Evolutionary conservation across 2,797 vertebrate species (phyloP).

Genomic region (Malurus splendens): DNA sequence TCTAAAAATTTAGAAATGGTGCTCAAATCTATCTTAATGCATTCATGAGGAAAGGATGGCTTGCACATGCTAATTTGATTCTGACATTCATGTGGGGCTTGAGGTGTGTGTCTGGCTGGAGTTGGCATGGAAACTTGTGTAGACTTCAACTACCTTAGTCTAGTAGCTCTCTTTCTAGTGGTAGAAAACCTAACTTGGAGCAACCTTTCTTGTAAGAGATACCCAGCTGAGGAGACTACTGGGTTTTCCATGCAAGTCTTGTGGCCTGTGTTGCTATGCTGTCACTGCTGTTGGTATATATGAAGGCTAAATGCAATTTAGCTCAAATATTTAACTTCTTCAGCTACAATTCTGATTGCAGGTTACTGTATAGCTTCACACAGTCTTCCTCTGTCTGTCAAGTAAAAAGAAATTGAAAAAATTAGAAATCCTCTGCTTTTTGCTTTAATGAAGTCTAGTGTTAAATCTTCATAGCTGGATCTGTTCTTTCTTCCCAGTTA

Average conservation of each 20-base stretch:
- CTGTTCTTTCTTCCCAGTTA: not conserved
- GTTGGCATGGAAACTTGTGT: not conserved
- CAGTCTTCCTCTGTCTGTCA: not conserved
- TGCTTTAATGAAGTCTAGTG: not conserved
- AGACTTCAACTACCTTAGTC: not conserved
- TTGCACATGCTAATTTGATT: not conserved
- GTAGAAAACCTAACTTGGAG: not conserved
- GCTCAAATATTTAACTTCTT: not conserved
- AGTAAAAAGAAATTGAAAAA: not conserved
- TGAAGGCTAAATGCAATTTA: not conserved
- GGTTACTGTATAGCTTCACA: not conserved
- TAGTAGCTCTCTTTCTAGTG: not conserved
- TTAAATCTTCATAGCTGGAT: not conserved
- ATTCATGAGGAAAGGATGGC: not conserved
- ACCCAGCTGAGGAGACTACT: not conserved
- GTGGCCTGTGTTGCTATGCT: fast-evolving
- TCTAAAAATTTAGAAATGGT: not conserved
- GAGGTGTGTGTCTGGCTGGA: not conserved
- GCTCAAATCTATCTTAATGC: not conserved
- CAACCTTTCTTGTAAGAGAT: not conserved
- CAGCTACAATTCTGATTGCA: not conserved
- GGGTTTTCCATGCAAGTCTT: not conserved
- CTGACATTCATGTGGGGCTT: not conserved
- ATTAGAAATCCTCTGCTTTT: not conserved
- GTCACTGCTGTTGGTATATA: not conserved